phyloP scores from a whole-genome alignment of 2,888 invertebrate genomes.

The Drosophila longiperda region DNA sequence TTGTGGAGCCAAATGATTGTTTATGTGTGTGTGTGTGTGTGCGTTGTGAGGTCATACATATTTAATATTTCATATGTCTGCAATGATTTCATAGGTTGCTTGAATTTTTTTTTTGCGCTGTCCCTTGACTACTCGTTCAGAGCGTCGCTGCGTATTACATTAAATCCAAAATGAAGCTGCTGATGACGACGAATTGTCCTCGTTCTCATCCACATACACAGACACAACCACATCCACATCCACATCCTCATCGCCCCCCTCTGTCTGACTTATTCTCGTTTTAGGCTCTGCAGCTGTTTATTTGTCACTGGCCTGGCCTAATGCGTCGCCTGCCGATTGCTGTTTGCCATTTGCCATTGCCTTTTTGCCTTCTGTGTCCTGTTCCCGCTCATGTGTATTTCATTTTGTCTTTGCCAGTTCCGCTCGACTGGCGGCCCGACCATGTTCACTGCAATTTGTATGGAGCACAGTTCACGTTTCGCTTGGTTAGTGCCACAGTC shows the following conservation, averaged over 20 bases:
- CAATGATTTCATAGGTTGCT: constrained; percentile 80
- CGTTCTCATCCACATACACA: constrained; percentile 40
- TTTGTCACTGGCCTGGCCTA: constrained; percentile 76
- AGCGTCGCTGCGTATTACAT: constrained; percentile 75
- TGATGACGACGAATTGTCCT: constrained; percentile 79
- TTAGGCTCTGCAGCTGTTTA: constrained; percentile 61
- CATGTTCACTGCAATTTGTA: constrained; percentile 80
- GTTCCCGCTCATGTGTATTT: constrained; percentile 70
- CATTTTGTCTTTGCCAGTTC: constrained; percentile 74
- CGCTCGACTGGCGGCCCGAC: constrained; percentile 71
- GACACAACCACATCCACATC: neutral
- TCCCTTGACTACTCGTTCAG: constrained; percentile 49
- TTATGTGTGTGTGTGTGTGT: constrained; percentile 57
- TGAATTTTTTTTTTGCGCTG: constrained; percentile 22
- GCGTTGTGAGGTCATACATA: constrained; percentile 67
- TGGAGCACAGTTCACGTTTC: constrained; percentile 63
- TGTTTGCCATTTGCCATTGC: constrained; percentile 45
- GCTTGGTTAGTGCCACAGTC: constrained; percentile 64
- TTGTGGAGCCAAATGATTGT: constrained; percentile 75
- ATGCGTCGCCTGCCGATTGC: constrained; percentile 56
- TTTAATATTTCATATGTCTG: constrained; percentile 84
- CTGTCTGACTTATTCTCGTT: constrained; percentile 30
- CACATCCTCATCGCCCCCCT: constrained; percentile 5
- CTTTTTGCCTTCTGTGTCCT: constrained; percentile 48
- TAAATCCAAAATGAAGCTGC: constrained; percentile 77